Percentiles rank a stretch among this genome's conserved stretches.
phyloP scores from a whole-genome alignment of 1,140 invertebrate species.

The Euborellia annulipes region DNA sequence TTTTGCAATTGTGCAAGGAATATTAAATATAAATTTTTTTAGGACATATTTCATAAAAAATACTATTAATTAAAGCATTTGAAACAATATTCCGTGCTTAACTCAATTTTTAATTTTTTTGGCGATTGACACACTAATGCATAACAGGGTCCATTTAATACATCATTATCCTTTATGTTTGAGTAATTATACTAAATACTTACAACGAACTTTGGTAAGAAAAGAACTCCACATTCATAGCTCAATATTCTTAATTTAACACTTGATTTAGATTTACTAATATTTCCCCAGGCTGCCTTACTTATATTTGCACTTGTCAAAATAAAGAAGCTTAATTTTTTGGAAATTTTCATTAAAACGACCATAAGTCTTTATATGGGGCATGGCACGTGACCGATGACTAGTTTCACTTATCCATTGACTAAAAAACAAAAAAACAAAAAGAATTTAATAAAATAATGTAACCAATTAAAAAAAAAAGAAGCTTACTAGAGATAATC shows the following conservation, averaged over 20 bases:
- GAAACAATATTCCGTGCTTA: no score
- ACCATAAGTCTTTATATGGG: constrained; percentile 86
- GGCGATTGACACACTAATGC: no score
- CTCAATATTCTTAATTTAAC: constrained; percentile 52
- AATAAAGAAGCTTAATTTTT: constrained; percentile 60
- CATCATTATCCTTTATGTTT: no score
- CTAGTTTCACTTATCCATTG: constrained; percentile 63
- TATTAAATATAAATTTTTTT: no score
- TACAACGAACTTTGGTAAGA: constrained; percentile 71
- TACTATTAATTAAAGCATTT: no score
- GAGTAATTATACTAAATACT: no score
- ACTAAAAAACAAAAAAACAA: constrained; percentile 27
- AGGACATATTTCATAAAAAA: no score
- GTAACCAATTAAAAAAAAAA: no score
- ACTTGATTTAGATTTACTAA: constrained; percentile 42
- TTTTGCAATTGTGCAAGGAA: no score
- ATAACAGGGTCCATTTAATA: no score
- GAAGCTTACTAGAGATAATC: constrained; percentile 55
- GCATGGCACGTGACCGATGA: constrained; percentile 60
- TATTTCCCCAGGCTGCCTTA: constrained; percentile 87
- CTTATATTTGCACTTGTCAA: constrained; percentile 88
- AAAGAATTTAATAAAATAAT: no score
- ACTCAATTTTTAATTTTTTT: no score
- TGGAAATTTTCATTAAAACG: constrained; percentile 49
- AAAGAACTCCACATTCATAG: constrained; percentile 83